These are phyloP conservation scores for Chrysogorgia sp. DNA, from an alignment of 92 coral and sea anemone genomes.

Conservation along the genomic window DNA sequence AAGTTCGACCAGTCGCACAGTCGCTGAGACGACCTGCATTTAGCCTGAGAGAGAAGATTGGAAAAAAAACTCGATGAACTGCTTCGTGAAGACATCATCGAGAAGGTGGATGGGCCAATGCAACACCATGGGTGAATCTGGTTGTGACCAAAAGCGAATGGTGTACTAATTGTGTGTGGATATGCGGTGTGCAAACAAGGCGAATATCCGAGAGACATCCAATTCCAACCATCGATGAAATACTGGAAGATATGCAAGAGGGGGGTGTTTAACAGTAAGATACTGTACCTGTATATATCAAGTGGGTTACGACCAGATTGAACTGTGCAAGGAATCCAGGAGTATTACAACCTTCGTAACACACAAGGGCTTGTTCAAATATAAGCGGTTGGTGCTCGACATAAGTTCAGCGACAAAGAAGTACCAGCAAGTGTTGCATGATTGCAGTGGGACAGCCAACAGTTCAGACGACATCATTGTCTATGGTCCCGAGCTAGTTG, in stretches of 20 bases:
- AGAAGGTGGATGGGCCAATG: slow-evolving; percentile 25
- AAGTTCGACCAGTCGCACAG: slow-evolving; percentile 36
- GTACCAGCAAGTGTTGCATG: slow-evolving; percentile 28
- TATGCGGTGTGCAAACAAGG: slow-evolving; percentile 42
- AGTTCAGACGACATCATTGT: slow-evolving; percentile 61
- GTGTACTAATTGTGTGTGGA: slow-evolving; percentile 32
- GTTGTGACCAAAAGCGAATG: slow-evolving; percentile 55
- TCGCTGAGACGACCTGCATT: slow-evolving; percentile 13
- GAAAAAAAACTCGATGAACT: slow-evolving; percentile 16
- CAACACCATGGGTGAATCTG: slow-evolving; percentile 53
- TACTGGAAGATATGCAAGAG: background rate
- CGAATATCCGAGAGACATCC: slow-evolving; percentile 31
- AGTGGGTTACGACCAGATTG: too few relatives aligned
- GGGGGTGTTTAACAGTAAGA: background rate
- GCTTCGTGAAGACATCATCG: slow-evolving; percentile 24
- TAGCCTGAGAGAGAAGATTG: slow-evolving; percentile 39
- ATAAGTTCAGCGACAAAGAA: slow-evolving; percentile 37
- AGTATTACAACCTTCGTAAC: background rate
- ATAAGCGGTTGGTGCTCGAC: slow-evolving; percentile 51
- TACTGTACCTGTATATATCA: slow-evolving; percentile 24
- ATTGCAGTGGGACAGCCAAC: slow-evolving; percentile 37
- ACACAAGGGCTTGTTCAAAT: slow-evolving; percentile 2
- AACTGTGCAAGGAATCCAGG: too few relatives aligned
- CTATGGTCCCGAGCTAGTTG: slow-evolving; percentile 30
- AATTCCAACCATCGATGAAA: slow-evolving; percentile 19